phyloP scores from a whole-genome alignment of 2,113 vertebrate genomes.

The Irena cyanogastra region DNA sequence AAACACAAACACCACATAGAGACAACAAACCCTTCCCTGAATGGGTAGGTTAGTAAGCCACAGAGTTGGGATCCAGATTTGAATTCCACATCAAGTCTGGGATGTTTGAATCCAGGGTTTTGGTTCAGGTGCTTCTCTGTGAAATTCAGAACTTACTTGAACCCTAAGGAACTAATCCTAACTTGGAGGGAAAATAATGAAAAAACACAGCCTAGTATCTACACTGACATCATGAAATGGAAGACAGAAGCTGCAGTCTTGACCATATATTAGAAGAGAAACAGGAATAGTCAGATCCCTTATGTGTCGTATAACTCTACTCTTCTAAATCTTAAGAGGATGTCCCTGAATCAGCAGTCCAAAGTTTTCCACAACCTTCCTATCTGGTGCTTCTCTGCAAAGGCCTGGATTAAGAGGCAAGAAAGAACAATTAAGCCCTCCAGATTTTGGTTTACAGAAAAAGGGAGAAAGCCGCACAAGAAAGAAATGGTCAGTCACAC shows the following conservation, averaged over 20 bases:
- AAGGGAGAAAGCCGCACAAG: background rate
- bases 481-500: conserved; percentile 29
- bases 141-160: conserved; percentile 45
- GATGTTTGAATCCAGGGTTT: conserved; percentile 57
- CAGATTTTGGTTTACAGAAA: background rate
- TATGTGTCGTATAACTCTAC: background rate
- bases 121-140: conserved; percentile 57
- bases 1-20: conserved; percentile 40
- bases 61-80: conserved; percentile 52
- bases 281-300: conserved; percentile 31
- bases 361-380: background rate
- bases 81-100: conserved; percentile 36
- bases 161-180: conserved; percentile 40
- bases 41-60: conserved; percentile 47
- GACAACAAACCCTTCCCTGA: conserved; percentile 22
- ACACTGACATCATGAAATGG: conserved; percentile 37
- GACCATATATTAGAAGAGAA: conserved; percentile 26
- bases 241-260: conserved; percentile 65
- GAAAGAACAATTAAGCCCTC: conserved; percentile 44
- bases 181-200: conserved; percentile 37
- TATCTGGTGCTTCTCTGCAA: conserved; percentile 12
- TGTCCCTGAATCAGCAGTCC: conserved; percentile 23
- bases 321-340: background rate
- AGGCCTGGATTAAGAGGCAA: conserved; percentile 24
- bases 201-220: conserved; percentile 29